Evolutionary conservation across 2,797 vertebrate species (phyloP), one percentile per base, ranked within the genome.

Genomic region (Ctenochaetus hawaiiensis): DNA sequence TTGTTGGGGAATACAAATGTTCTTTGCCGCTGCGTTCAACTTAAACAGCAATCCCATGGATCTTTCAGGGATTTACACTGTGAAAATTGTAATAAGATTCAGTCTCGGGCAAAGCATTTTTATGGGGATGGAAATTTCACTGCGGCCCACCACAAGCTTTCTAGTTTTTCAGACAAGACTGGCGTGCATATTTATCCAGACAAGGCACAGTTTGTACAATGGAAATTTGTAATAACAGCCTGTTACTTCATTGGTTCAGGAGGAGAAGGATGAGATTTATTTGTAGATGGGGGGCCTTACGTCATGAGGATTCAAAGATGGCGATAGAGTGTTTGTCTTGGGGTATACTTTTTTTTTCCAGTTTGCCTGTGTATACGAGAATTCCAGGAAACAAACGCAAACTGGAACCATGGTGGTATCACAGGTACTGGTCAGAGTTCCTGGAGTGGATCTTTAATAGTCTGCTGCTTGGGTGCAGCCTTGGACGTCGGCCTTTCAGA

Each of bases 11-110:
- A 81, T 82, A 88, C 67, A 86, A 83, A 88, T 84, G 80, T 76
- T 78, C 73, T 73, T 34, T 34, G 22, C 66, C 44, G 45, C 60
- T 62, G 74, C 78, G 81, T 88, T 77, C 48, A 73, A 74, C 76
- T 78, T 69, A 69, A 82, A 70, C 77, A 76, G 72, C 47, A 88
- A 89, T 87, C 73, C 71, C 62, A 72, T 52, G 80, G 81, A 89
- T 85, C 77, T 84, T 68, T 75, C 39, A n/a, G 60, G 80, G 79
- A 90, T 90, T 90, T 86, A 68, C 80, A 80, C 58, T 12, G 61
- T 77, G 75, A 80, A 87, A 85, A 83, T 77, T 84, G 76, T 74
- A 84, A 83, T 79, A 80, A 69, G 71, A 85, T 80, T 84, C 83
- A 72, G 54, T 86, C 72, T 71, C 5, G 75, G 72, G 48, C 22